Evolutionary conservation across 2,888 invertebrate species (phyloP).

Genomic region (Drosophila recens): DNA sequence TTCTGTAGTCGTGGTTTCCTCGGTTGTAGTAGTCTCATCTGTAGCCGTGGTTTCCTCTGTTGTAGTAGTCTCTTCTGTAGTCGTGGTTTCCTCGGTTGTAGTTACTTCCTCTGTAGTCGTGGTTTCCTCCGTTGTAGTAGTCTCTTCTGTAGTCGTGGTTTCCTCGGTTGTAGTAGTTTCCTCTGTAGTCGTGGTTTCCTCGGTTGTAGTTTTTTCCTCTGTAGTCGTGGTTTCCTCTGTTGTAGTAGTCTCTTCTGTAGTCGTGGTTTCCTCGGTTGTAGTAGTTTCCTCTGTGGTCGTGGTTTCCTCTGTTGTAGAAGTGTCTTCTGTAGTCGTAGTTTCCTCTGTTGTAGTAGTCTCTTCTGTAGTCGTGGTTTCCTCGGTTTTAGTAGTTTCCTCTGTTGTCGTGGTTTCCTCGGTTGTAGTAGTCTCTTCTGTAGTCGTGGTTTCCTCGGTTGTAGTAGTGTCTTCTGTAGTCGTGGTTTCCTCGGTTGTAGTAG

Average conservation of each 20-base stretch:
- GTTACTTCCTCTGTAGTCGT: neutral
- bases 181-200: neutral
- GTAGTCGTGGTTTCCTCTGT: neutral
- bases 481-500: neutral
- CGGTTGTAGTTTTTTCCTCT: neutral
- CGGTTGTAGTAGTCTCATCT: neutral
- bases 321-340: neutral
- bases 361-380: neutral
- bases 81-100: neutral
- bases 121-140: neutral
- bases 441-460: constrained; percentile 1
- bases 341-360: neutral
- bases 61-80: neutral
- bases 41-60: neutral
- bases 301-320: neutral
- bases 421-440: neutral
- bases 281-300: neutral
- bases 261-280: neutral
- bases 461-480: neutral
- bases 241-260: neutral
- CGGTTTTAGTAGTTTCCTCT: neutral
- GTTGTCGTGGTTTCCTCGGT: neutral
- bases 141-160: neutral
- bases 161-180: neutral
- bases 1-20: neutral